Conservation (phyloP, 2,888 invertebrate species). For the Seladonia tumulorum region DNA sequence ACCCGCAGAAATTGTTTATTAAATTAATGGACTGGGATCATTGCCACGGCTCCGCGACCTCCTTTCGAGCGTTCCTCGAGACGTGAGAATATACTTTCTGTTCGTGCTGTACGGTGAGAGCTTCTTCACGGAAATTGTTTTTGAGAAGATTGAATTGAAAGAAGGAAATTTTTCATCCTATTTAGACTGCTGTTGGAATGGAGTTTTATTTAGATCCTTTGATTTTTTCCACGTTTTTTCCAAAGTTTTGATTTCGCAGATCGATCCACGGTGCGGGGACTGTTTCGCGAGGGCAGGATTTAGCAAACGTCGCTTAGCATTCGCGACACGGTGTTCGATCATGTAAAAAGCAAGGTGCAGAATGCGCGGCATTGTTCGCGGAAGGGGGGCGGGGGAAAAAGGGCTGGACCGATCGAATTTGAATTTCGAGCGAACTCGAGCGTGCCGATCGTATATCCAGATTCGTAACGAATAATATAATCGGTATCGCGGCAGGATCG, state of each 20-base stretch:
- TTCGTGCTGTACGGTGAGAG: too few species aligned
- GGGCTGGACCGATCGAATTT: constrained; percentile 12
- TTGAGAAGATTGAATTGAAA: too few species aligned
- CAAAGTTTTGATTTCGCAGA: neutral
- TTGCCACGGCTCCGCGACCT: too few species aligned
- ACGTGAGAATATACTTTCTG: too few species aligned
- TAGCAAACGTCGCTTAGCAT: neutral
- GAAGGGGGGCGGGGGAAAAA: constrained; percentile 23
- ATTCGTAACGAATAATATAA: constrained; percentile 67
- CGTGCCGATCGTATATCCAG: constrained; percentile 46
- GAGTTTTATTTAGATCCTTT: too few species aligned
- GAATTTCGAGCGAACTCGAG: constrained; percentile 40
- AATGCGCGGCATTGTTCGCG: constrained; percentile 14
- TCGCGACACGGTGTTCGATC: neutral
- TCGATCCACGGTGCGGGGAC: neutral
- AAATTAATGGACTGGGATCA: neutral
- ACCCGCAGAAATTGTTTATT: neutral
- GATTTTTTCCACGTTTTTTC: neutral
- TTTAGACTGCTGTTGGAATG: too few species aligned
- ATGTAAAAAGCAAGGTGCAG: neutral
- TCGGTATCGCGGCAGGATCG: constrained; percentile 61
- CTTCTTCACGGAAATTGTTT: too few species aligned
- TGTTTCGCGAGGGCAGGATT: neutral
- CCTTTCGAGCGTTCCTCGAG: too few species aligned
- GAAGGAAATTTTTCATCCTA: too few species aligned